phyloP scores from a whole-genome alignment of 2,888 invertebrate species.

The Polydrusus tereticollis region DNA sequence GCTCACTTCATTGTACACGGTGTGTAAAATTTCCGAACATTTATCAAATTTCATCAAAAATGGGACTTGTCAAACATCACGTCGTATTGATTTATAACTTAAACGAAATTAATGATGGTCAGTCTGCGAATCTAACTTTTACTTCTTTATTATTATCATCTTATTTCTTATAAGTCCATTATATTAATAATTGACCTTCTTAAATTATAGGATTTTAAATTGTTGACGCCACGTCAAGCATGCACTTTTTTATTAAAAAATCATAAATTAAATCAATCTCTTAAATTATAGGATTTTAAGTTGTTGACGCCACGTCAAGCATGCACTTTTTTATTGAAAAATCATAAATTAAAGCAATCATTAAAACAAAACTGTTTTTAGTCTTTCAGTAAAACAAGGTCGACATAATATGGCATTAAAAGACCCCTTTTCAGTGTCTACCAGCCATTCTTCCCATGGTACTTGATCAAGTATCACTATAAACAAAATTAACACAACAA shows the following conservation, averaged over 20 bases:
- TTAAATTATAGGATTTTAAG: neutral
- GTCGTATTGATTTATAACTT: slow-evolving; percentile 10
- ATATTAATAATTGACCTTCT: slow-evolving; percentile 7
- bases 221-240: neutral
- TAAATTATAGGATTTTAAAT: neutral
- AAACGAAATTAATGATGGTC: slow-evolving; percentile 1
- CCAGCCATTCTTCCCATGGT: neutral
- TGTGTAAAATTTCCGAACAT: neutral
- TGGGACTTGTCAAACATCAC: neutral
- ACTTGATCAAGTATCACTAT: neutral
- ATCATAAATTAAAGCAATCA: too few relatives aligned
- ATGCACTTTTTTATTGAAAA: neutral
- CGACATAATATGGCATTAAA: too few relatives aligned
- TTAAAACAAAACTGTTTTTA: neutral
- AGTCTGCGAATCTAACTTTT: slow-evolving; percentile 1
- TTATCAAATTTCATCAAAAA: slow-evolving; percentile 12
- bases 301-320: neutral
- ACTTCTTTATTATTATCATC: slow-evolving; percentile 8
- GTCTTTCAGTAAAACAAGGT: too few relatives aligned
- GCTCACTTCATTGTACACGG: too few relatives aligned
- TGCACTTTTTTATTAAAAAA: neutral
- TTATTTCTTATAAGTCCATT: slow-evolving; percentile 4
- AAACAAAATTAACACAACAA: neutral
- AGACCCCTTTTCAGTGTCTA: too few relatives aligned
- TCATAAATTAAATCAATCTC: neutral